A percentile compares a stretch with the other conserved stretches of the same genome.
phyloP scores from a whole-genome alignment of 2,113 vertebrate species.

The Canis aureus region DNA sequence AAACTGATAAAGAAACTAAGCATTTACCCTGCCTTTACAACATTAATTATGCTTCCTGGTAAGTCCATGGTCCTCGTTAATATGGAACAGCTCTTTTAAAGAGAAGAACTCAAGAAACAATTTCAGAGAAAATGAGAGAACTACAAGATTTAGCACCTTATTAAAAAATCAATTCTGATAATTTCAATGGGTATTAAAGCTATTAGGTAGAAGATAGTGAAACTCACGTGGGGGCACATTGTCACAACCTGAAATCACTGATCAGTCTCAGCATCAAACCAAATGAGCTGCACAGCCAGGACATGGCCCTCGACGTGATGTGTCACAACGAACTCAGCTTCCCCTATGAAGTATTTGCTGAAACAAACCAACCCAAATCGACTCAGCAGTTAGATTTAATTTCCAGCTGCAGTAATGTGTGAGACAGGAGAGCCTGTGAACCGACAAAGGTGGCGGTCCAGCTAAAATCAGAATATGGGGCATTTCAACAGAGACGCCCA shows the following conservation, averaged over 20 bases:
- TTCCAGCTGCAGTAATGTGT: not conserved
- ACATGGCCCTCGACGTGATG: not conserved
- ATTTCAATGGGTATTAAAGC: not conserved
- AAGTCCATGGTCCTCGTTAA: too few species aligned
- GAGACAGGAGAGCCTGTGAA: not conserved
- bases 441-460: not conserved
- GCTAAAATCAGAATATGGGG: not conserved
- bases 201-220: not conserved
- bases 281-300: not conserved
- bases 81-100: not conserved
- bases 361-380: not conserved
- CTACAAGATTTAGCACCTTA: too few species aligned
- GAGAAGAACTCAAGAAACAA: not conserved
- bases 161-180: not conserved
- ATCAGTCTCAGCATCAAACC: not conserved
- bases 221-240: not conserved
- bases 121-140: not conserved
- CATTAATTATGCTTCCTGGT: not conserved
- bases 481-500: not conserved
- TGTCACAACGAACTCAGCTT: not conserved
- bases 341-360: accelerated
- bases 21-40: not conserved
- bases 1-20: not conserved
- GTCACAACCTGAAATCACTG: not conserved
- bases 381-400: not conserved